These are phyloP conservation scores for Sphaerophoria rueppellii DNA, from an alignment of 2,888 invertebrate species.

Conservation along the genomic window DNA sequence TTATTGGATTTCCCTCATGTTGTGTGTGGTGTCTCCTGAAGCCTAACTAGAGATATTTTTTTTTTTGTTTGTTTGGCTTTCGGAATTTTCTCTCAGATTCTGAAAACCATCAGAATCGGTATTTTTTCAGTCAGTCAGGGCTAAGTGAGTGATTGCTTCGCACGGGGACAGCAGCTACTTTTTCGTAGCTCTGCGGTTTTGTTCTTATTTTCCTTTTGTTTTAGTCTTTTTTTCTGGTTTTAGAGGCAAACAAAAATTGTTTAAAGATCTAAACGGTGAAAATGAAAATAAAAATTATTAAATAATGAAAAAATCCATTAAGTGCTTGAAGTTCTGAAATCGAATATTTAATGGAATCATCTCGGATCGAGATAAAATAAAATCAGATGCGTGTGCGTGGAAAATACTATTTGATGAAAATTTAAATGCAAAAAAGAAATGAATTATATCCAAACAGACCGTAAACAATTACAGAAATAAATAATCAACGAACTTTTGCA, in stretches of 20 bases:
- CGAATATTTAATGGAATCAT: constrained; percentile 27
- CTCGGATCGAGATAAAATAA: constrained; percentile 13
- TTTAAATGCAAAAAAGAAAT: constrained; percentile 12
- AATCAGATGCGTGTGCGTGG: constrained; percentile 24
- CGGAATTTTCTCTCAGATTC: constrained; percentile 57
- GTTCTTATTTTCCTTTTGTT: neutral
- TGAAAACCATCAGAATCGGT: constrained; percentile 15
- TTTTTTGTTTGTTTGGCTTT: constrained; percentile 17
- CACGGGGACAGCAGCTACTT: constrained; percentile 53
- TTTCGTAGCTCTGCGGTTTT: constrained; percentile 7
- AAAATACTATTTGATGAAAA: neutral
- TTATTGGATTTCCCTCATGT: constrained; percentile 45
- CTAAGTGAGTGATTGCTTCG: constrained; percentile 71
- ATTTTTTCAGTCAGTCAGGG: constrained; percentile 58
- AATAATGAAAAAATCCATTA: constrained; percentile 25
- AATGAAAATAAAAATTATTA: neutral
- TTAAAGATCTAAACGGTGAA: constrained; percentile 29
- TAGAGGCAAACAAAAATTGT: too few species aligned
- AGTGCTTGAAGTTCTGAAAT: constrained; percentile 42
- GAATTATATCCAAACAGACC: constrained; percentile 47
- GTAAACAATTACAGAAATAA: constrained; percentile 53
- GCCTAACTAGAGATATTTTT: constrained; percentile 53
- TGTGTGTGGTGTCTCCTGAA: constrained; percentile 4
- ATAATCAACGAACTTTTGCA: neutral
- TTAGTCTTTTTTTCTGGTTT: neutral